Evolutionary conservation across 2,888 invertebrate species (phyloP), one percentile per base, ranked within the genome.

Genomic region (Loripinus fragilis): DNA sequence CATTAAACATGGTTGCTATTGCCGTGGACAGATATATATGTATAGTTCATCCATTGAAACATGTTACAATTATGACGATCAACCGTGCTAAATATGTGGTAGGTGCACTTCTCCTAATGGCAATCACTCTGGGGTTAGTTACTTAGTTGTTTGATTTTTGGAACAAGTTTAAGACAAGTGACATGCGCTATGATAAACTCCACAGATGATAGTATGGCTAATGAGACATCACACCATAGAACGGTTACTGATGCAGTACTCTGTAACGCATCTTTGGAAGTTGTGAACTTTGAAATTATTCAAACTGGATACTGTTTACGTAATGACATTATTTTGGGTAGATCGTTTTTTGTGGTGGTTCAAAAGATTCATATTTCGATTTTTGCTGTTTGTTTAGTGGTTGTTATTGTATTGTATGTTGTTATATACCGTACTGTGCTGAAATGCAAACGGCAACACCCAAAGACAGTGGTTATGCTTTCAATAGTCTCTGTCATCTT

Each of bases 401-500:
- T 89, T 20, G 92, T 93, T n/a, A 87, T 91, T 23, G 83, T 90
- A 25, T 87, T 93, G 41, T 93, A 93, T 81, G 84, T 87, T 17
- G 85, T 91, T 30, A 92, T 93, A 41, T 88, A 89, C 45, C 42
- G 77, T 35, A 77, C 78, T 5, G 83, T 84, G 1, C 60, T 84
- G 3, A 70, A 68, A 2, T 80, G 79, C 42, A 68, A 80, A 20
- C 71, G 78, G 17, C 79, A 83, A 48, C 33, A 78, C 15, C 64
- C 80, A n/a, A 93, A 92, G 76, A 93, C 93, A 15, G 93, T 93
- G 17, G 88, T 89, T 64, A 93, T 93, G 93, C 78, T 93, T 74
- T 93, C 93, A 71, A 92, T 93, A 38, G 93, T 93, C 20, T 91
- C 93, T 38, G 78, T 93, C 0, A 93, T 93, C 20, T 93, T 93